A percentile compares a stretch with the other conserved stretches of the same genome.
Conservation (phyloP, 2,888 invertebrate genomes). For the Rotaria macrura region DNA sequence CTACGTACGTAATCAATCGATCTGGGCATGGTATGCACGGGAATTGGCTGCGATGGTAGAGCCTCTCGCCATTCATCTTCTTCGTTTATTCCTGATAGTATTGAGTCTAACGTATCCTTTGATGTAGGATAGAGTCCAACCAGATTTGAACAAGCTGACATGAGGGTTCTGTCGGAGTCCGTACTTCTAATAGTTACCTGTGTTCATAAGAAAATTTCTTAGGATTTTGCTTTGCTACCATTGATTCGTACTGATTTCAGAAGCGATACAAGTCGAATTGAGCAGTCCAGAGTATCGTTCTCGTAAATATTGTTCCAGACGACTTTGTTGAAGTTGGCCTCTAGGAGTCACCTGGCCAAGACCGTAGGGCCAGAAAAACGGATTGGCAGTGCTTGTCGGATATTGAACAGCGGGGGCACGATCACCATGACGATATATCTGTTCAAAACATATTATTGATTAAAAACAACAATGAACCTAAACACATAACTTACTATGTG, state of each 20-base stretch:
- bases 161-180: constrained; percentile 30
- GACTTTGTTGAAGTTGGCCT: constrained; percentile 34
- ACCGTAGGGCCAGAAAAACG: constrained; percentile 31
- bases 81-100: neutral
- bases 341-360: constrained; percentile 34
- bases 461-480: neutral
- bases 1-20: neutral
- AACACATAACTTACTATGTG: neutral
- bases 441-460: neutral
- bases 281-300: constrained; percentile 31
- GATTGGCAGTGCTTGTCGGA: constrained; percentile 21
- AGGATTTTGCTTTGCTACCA: neutral
- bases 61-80: neutral
- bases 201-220: too few species aligned
- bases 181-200: neutral
- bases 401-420: constrained; percentile 31
- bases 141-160: constrained; percentile 31
- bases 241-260: neutral
- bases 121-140: constrained; percentile 27
- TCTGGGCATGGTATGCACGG: constrained; percentile 19
- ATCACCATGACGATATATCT: constrained; percentile 35
- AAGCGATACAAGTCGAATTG: constrained; percentile 6
- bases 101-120: neutral
- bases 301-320: constrained; percentile 29
- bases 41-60: constrained; percentile 27